Evolutionary conservation across 2,797 vertebrate genomes (phyloP), one percentile per base, ranked within the genome.

Genomic region (Lagodon rhomboides): DNA sequence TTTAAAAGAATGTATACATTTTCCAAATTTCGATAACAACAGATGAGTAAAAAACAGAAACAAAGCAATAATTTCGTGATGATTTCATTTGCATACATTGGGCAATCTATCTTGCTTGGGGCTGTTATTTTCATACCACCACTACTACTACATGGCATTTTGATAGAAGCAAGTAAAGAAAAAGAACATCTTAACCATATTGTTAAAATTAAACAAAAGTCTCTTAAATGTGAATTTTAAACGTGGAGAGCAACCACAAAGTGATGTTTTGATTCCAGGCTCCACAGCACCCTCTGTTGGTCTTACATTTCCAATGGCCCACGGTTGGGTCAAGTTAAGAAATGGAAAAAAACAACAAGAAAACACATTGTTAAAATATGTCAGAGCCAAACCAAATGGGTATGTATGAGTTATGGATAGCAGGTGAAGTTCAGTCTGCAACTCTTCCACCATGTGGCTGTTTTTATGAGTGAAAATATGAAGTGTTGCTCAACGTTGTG

Each of bases 271-370:
- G 23, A 83, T 77, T 80, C 22, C 12, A 84, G 71, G 77, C 76
- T 84, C 68, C 34, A 88, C 73, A 82, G 91, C 89, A 56, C 89
- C 91, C 88, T 69, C 90, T 93, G 90, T 83, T 89, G 92, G 91
- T 69, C 25, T 41, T 18, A 75, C 8, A 68, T 75, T 53, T 81
- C 16, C 67, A 75, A 7, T 56, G 16, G 9, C 49, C 49, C 15
- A 27, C 30, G 6, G 46, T 22, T 3, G 44, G 30, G 11, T 54
- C 34, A 55, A 17, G 1, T 50, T 66, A 3, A 20, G 16, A 58
- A 25, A 76, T 38, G 34, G 65, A 73, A 53, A 11, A 6, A 23
- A 64, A 22, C 54, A 50, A 18, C 12, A 46, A 44, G n/a, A 44
- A 30, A 58, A 18, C 22, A 66, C 5, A 1, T 56, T 69, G 51